Base-by-base conservation (phyloP, 1,140 invertebrate species). In the Drosophila seguyi region DNA sequence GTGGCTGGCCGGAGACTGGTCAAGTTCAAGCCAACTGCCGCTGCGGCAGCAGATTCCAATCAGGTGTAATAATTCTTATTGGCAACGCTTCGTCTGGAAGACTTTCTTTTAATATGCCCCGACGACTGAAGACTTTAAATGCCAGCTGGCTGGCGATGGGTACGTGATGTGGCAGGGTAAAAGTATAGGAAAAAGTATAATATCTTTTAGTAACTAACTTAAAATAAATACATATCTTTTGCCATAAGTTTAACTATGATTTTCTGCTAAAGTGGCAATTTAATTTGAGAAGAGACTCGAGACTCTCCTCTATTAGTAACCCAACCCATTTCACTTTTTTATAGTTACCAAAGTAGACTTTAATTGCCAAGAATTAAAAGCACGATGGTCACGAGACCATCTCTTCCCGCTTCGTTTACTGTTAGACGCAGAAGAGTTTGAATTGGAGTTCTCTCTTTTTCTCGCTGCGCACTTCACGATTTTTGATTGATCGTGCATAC, bases 51-150 rank as follows among this genome's bases (percentile, higher is more conserved):
- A 74, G 90, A 92, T 92, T 85, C 84, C 91, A 92, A 92, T 92
- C 91, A 92, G 91, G 91, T 92, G 91, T 92, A 92, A 92, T 92
- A 92, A 92, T 92, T 92, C 87, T 91, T 92, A 92, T 92, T 92
- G 81, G 91, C 80, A 88, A 92, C 87, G 91, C 87, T 92, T 86
- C 77, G 68, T 75, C 69, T 61, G 55, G 59, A 81, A 72, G 82
- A 87, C 83, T 88, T 88, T 88, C 84, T 88, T 88, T 88, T 81
- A 88, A 88, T 88, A 88, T 88, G 84, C 72, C 61, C 79, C 83
- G 79, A 62, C 75, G 74, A 75, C 52, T 31, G 72, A 66, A 66
- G 61, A 50, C 66, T 36, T 69, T 29, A 39, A 18, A 31, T n/a
- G 48, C 67, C 50, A 38, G 20, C 22, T 65, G 22, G 14, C 13